Conservation (phyloP, 2,113 vertebrate genomes). For the Gracilinanus agilis region DNA sequence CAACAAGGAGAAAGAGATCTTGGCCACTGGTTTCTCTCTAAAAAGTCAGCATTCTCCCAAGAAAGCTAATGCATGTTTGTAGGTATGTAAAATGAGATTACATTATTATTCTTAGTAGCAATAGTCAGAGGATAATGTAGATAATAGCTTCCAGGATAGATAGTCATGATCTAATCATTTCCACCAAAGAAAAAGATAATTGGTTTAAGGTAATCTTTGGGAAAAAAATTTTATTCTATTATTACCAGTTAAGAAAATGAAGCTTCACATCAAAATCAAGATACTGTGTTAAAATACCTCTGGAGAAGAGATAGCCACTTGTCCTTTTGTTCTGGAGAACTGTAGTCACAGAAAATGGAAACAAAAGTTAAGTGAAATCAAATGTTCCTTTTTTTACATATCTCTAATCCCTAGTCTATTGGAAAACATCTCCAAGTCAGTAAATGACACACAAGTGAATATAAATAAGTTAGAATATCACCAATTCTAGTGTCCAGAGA, state of each 20-base stretch:
- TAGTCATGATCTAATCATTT: slow-evolving; percentile 40
- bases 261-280: slow-evolving; percentile 33
- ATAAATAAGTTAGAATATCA: neutral
- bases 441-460: neutral
- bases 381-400: neutral
- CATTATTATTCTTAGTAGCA: slow-evolving; percentile 27
- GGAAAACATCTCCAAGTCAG: neutral
- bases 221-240: slow-evolving; percentile 42
- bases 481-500: neutral
- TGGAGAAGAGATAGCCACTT: slow-evolving; percentile 93
- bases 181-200: slow-evolving; percentile 9
- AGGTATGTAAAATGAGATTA: slow-evolving; percentile 24
- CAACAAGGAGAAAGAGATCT: slow-evolving; percentile 17
- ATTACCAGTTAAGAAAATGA: slow-evolving; percentile 19
- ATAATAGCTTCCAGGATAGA: slow-evolving; percentile 8
- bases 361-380: slow-evolving; percentile 59
- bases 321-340: slow-evolving; percentile 93
- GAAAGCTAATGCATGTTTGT: slow-evolving; percentile 15
- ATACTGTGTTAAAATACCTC: slow-evolving; percentile 86
- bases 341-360: slow-evolving; percentile 79
- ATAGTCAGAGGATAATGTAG: neutral
- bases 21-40: slow-evolving; percentile 41
- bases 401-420: neutral
- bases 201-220: neutral
- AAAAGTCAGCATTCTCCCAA: slow-evolving; percentile 46